Conservation (phyloP, 2,797 vertebrate species). For the Bovichtus variegatus region DNA sequence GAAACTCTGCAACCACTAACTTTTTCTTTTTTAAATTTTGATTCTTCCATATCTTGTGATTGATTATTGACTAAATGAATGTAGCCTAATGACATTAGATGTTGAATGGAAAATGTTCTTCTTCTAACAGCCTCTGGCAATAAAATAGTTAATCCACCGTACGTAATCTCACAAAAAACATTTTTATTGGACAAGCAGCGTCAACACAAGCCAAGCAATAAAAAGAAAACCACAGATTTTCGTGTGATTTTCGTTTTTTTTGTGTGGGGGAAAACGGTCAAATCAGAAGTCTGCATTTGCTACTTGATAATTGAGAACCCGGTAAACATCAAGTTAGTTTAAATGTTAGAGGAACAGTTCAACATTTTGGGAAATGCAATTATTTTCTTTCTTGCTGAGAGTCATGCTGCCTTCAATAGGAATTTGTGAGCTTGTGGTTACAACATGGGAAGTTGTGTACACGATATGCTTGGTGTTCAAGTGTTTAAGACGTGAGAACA, state of each 20-base stretch:
- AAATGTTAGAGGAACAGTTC: background rate
- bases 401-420: too few relatives aligned
- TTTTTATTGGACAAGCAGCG: background rate
- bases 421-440: too few relatives aligned
- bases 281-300: background rate
- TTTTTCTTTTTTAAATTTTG: constrained; percentile 1
- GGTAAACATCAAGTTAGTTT: background rate
- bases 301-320: background rate
- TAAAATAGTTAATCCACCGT: background rate
- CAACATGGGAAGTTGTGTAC: too few relatives aligned
- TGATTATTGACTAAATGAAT: background rate
- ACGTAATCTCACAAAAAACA: constrained; percentile 4
- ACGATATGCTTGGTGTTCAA: too few relatives aligned
- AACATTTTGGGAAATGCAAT: background rate
- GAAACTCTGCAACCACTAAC: background rate
- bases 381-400: background rate
- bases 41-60: background rate
- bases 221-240: constrained; percentile 4
- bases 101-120: background rate
- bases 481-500: too few relatives aligned
- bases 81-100: background rate
- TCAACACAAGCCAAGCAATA: constrained; percentile 4
- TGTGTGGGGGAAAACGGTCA: background rate
- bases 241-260: background rate
- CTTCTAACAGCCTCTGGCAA: constrained; percentile 2